These are phyloP conservation scores for Alloscopus bannaensis DNA, from an alignment of 2,888 invertebrate genomes.

Conservation along the genomic window DNA sequence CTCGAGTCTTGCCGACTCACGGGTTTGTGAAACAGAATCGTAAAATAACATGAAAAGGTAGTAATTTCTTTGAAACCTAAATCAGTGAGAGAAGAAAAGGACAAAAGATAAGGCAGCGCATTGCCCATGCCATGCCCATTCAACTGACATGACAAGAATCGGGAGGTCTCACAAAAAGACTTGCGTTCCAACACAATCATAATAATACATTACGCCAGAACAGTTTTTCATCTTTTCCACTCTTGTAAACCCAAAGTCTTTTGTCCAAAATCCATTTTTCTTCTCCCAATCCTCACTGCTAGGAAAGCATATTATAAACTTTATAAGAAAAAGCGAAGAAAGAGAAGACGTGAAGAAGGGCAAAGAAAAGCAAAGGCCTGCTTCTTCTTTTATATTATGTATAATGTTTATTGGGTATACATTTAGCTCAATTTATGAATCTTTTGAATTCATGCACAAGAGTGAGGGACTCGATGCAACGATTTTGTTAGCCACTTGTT, in stretches of 20 bases:
- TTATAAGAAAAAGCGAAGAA: slow-evolving; percentile 23
- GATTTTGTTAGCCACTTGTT: slow-evolving; percentile 67
- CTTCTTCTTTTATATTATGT: slow-evolving; percentile 24
- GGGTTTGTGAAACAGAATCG: slow-evolving; percentile 42
- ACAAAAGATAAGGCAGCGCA: slow-evolving; percentile 43
- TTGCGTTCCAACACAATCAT: slow-evolving; percentile 32
- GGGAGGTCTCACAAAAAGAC: slow-evolving; percentile 51
- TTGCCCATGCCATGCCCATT: slow-evolving; percentile 64
- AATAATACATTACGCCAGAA: slow-evolving; percentile 56
- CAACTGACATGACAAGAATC: slow-evolving; percentile 63
- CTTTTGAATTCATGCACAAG: slow-evolving; percentile 42
- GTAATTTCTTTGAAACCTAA: slow-evolving; percentile 53
- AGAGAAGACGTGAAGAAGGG: neutral
- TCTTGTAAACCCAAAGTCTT: slow-evolving; percentile 25
- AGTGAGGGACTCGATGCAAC: too few relatives aligned
- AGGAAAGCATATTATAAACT: too few relatives aligned
- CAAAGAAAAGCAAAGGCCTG: slow-evolving; percentile 28
- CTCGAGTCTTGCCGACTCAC: slow-evolving; percentile 56
- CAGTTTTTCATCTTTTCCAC: slow-evolving; percentile 31
- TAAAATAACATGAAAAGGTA: slow-evolving; percentile 50
- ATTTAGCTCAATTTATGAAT: slow-evolving; percentile 56
- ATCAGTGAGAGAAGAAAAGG: slow-evolving; percentile 42
- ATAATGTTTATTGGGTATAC: slow-evolving; percentile 44
- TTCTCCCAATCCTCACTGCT: slow-evolving; percentile 2
- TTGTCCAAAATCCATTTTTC: slow-evolving; percentile 54